Percentiles rank a stretch among this genome's conserved stretches.
These are phyloP conservation scores for Arrhamphus sclerolepis DNA, from an alignment of 2,797 vertebrate species.

Conservation along the genomic window DNA sequence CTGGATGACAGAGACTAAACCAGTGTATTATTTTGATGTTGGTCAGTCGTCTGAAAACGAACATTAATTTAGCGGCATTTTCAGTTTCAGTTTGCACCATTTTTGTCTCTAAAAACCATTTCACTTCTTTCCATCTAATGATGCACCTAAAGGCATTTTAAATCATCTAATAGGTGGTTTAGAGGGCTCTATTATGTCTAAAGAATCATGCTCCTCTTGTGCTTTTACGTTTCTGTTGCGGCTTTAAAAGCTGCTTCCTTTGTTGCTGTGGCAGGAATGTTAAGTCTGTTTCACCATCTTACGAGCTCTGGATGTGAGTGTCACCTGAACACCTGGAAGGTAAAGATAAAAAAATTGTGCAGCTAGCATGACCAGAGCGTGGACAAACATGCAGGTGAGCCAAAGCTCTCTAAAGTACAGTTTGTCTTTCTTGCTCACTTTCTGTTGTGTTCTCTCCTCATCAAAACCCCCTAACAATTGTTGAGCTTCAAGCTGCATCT, in stretches of 20 bases:
- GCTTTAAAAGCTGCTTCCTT: background rate
- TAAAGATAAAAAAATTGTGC: constrained; percentile 18
- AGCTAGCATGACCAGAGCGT: constrained; percentile 20
- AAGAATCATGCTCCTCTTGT: too few relatives aligned
- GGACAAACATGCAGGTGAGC: constrained; percentile 32
- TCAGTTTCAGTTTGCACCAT: too few relatives aligned
- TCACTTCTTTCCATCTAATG: too few relatives aligned
- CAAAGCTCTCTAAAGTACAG: constrained; percentile 24
- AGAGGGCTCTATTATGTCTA: too few relatives aligned
- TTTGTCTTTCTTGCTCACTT: constrained; percentile 4
- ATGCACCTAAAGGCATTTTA: too few relatives aligned
- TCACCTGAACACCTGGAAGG: constrained; percentile 36
- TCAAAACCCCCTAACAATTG: constrained; percentile 26
- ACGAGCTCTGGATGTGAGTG: constrained; percentile 27
- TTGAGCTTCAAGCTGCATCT: constrained; percentile 45
- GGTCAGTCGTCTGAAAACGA: too few relatives aligned
- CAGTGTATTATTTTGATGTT: too few relatives aligned
- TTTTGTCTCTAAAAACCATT: too few relatives aligned
- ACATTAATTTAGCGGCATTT: too few relatives aligned
- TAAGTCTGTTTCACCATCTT: constrained; percentile 6
- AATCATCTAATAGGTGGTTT: too few relatives aligned
- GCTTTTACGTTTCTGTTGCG: too few relatives aligned
- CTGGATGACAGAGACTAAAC: too few relatives aligned
- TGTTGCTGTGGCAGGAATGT: constrained; percentile 1
- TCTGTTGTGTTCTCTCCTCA: constrained; percentile 10